Percentiles rank a stretch among this genome's conserved stretches.
These are phyloP conservation scores for Lysandra bellargus DNA, from an alignment of 2,888 invertebrate genomes.

Conservation along the genomic window DNA sequence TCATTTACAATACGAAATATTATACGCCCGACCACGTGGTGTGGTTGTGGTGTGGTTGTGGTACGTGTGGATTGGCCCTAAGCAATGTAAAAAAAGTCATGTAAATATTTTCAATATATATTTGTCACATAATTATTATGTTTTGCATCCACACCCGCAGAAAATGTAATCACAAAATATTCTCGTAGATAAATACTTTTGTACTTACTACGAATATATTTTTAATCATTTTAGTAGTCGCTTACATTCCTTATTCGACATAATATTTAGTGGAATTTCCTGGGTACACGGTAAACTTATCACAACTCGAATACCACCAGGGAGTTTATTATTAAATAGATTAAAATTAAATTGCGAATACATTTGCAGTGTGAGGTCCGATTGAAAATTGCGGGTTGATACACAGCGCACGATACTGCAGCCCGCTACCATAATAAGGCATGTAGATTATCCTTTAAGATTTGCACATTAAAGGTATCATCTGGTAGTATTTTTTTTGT, in stretches of 20 bases:
- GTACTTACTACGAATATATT: no score
- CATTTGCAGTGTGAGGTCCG: conserved; percentile 28
- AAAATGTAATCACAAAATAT: no score
- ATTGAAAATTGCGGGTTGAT: conserved; percentile 35
- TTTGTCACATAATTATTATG: no score
- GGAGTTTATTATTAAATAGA: conserved; percentile 22
- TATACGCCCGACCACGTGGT: no score
- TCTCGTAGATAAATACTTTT: no score
- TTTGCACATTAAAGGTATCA: conserved; percentile 38
- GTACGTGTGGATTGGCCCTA: no score
- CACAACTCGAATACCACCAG: background rate
- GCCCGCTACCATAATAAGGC: conserved; percentile 45
- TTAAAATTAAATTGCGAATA: conserved; percentile 29
- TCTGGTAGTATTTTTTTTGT: conserved; percentile 2
- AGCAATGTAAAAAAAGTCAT: no score
- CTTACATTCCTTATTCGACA: background rate
- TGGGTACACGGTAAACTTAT: background rate
- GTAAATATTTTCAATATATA: no score
- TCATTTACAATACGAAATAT: no score
- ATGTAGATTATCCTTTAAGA: conserved; percentile 45
- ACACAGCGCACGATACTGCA: conserved; percentile 39
- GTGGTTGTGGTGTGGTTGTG: no score
- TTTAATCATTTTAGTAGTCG: background rate
- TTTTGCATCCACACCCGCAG: no score
- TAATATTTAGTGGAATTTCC: background rate